Evolutionary conservation across 1,140 invertebrate genomes (phyloP).

Genomic region (Drosophila sulfurigaster): DNA sequence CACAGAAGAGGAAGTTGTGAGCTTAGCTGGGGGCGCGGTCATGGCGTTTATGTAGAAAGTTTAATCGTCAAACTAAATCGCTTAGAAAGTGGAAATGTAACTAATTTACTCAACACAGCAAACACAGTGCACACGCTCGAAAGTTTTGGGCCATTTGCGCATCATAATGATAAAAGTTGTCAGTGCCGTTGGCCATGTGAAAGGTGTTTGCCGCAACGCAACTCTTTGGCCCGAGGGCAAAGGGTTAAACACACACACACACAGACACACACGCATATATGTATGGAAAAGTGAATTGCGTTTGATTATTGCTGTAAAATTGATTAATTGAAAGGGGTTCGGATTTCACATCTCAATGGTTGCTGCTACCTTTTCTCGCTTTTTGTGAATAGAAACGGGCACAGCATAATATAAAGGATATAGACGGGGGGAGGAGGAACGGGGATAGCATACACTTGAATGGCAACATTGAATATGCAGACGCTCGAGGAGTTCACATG

Average conservation of each 20-base stretch:
- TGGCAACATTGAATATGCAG: conserved; percentile 70
- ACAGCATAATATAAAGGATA: conserved; percentile 15
- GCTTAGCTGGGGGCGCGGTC: conserved; percentile 44
- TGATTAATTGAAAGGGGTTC: conserved; percentile 34
- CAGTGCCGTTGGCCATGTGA: conserved; percentile 41
- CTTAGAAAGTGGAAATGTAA: conserved; percentile 76
- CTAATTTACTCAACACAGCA: conserved; percentile 65
- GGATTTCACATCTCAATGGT: conserved; percentile 25
- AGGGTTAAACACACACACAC: conserved; percentile 1
- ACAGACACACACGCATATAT: neutral
- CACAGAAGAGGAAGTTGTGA: neutral
- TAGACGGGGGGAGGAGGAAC: conserved; percentile 7
- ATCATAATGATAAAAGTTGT: conserved; percentile 82
- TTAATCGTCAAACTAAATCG: conserved; percentile 82
- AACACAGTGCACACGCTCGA: conserved; percentile 30
- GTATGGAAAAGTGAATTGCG: conserved; percentile 3
- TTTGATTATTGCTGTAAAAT: conserved; percentile 50
- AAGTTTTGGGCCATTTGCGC: conserved; percentile 75
- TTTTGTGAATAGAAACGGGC: conserved; percentile 7
- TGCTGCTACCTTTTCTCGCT: neutral
- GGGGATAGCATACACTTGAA: conserved; percentile 41
- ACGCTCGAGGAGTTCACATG: conserved; percentile 63
- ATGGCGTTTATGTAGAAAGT: conserved; percentile 76
- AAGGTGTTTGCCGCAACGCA: conserved; percentile 11
- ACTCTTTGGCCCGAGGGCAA: neutral